Evolutionary conservation across 2,888 invertebrate genomes (phyloP).

Genomic region (Napeogenes sylphis): DNA sequence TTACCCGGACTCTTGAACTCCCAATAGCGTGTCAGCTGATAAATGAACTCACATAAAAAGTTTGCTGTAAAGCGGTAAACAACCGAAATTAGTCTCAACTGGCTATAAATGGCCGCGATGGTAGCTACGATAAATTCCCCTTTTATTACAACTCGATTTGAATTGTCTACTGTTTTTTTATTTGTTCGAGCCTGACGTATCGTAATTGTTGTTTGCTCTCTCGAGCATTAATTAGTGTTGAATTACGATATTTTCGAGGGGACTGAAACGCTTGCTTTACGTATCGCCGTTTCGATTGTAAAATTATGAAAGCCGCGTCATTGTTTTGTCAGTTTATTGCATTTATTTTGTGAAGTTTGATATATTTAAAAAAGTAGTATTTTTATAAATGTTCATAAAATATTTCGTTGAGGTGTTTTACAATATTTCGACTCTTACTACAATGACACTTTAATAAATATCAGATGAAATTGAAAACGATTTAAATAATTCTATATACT

Average conservation of each 20-base stretch:
- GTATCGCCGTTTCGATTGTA: constrained; percentile 41
- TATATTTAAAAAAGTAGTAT: constrained; percentile 14
- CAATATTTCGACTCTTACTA: background rate
- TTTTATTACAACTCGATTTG: constrained; percentile 52
- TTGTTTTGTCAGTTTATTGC: constrained; percentile 33
- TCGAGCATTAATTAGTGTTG: constrained; percentile 65
- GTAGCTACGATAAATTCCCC: constrained; percentile 44
- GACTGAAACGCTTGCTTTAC: constrained; percentile 31
- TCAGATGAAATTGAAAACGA: too few relatives aligned
- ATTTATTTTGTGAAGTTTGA: constrained; percentile 33
- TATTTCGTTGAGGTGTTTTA: constrained; percentile 10
- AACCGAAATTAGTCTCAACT: constrained; percentile 61
- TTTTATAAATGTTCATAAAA: constrained; percentile 19
- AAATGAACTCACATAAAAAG: constrained; percentile 36
- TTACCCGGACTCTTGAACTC: constrained; percentile 18
- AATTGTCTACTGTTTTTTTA: constrained; percentile 53
- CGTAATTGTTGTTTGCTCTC: constrained; percentile 67
- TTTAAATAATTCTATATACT: too few relatives aligned
- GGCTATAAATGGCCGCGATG: constrained; percentile 56
- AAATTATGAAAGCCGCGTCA: constrained; percentile 39
- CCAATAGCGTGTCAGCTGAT: constrained; percentile 22
- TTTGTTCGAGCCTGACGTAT: constrained; percentile 47
- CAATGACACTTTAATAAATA: background rate
- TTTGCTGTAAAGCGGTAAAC: constrained; percentile 44
- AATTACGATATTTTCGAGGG: constrained; percentile 64